Evolutionary conservation across 1,140 invertebrate genomes (phyloP).

Genomic region (Daktulosphaira vitifoliae): DNA sequence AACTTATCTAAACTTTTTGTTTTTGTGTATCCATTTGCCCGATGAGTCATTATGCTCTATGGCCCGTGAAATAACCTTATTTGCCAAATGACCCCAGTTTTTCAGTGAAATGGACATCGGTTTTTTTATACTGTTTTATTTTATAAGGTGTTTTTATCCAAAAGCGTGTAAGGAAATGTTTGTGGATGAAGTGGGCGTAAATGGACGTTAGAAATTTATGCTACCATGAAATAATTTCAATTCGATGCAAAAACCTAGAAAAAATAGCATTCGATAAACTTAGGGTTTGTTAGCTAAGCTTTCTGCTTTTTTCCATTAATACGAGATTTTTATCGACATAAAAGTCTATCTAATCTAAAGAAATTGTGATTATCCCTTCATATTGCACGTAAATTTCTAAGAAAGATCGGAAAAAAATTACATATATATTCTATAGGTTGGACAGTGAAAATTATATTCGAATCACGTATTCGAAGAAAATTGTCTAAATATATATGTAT

Average conservation of each 20-base stretch:
- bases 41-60: conserved; percentile 20
- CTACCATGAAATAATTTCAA: not conserved
- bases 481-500: too few relatives aligned
- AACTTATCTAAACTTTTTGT: not conserved
- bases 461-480: conserved; percentile 26
- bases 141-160: conserved; percentile 6
- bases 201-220: not conserved
- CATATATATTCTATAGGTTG: not conserved
- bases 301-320: too few relatives aligned
- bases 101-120: not conserved
- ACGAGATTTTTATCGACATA: too few relatives aligned
- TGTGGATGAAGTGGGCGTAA: not conserved
- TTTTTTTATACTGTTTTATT: conserved; percentile 20
- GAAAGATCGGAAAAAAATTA: not conserved
- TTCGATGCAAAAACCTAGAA: too few relatives aligned
- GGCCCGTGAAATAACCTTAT: conserved; percentile 28
- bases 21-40: not conserved
- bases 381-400: conserved; percentile 1
- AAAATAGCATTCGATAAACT: too few relatives aligned
- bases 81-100: not conserved
- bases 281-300: too few relatives aligned
- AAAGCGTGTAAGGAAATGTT: not conserved
- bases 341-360: too few relatives aligned
- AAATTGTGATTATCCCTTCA: too few relatives aligned
- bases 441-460: conserved; percentile 18